A percentile compares a stretch with the other conserved stretches of the same genome.
Evolutionary conservation across 2,113 vertebrate species (phyloP).

Genomic region (Paradoxurus hermaphroditus): DNA sequence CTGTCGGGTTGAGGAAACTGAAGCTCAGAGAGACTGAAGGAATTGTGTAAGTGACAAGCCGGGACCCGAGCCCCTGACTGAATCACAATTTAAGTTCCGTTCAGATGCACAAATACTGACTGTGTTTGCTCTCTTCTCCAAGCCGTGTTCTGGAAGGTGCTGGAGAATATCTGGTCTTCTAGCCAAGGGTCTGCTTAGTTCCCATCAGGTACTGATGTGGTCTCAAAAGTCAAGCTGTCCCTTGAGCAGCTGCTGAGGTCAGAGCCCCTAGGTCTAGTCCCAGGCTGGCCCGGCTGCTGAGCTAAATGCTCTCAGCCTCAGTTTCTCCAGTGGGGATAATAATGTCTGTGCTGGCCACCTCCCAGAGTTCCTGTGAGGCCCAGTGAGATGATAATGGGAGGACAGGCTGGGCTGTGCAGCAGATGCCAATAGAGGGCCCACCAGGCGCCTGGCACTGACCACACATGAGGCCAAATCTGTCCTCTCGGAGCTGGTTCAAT

Average conservation of each 20-base stretch:
- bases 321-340: background rate
- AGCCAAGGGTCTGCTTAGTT: background rate
- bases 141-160: background rate
- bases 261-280: background rate
- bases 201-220: background rate
- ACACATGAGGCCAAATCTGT: background rate
- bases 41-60: background rate
- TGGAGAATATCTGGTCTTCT: background rate
- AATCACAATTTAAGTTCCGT: background rate
- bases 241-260: background rate
- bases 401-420: background rate
- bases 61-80: background rate
- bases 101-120: background rate
- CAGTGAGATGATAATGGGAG: background rate
- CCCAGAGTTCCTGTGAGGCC: no score
- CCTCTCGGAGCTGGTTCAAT: no score
- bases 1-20: background rate
- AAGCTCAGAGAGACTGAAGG: background rate
- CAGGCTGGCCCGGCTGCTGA: background rate
- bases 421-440: accelerated
- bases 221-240: background rate
- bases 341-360: background rate
- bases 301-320: background rate
- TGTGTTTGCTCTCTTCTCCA: background rate
- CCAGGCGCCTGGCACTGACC: accelerated